phyloP scores from a whole-genome alignment of 2,113 vertebrate genomes.

The Pavo muticus region DNA sequence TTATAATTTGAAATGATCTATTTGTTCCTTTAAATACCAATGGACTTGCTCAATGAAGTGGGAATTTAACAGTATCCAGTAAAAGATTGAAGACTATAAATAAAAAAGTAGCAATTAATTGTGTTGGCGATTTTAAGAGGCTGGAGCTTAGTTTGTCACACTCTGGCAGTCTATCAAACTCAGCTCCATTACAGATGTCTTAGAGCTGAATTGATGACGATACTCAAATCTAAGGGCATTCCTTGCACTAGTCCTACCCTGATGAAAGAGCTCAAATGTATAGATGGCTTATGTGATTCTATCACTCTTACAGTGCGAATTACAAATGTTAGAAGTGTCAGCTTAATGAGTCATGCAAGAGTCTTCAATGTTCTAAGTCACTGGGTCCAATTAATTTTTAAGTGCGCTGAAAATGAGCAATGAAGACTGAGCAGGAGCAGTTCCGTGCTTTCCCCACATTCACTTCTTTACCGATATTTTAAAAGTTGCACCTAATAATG shows the following conservation, averaged over 20 bases:
- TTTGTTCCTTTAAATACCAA: conserved; percentile 65
- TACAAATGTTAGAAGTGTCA: conserved; percentile 78
- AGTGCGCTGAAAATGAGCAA: conserved; percentile 67
- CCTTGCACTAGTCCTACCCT: conserved; percentile 19
- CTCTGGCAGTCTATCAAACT: conserved; percentile 70
- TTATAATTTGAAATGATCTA: conserved; percentile 75
- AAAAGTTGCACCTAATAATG: conserved; percentile 33
- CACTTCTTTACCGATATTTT: conserved; percentile 23
- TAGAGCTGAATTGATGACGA: conserved; percentile 73
- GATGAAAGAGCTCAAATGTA: conserved; percentile 68
- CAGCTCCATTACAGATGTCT: conserved; percentile 75
- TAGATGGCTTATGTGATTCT: conserved; percentile 70
- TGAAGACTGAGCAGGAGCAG: conserved; percentile 31
- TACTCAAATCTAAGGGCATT: conserved; percentile 55
- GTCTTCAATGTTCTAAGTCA: conserved; percentile 70
- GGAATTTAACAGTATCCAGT: conserved; percentile 75
- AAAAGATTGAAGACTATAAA: conserved; percentile 76
- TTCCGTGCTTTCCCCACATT: neutral
- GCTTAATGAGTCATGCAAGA: conserved; percentile 83
- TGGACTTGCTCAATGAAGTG: conserved; percentile 57
- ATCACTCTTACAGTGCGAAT: conserved; percentile 69
- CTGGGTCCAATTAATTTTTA: conserved; percentile 74
- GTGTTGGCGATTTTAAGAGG: conserved; percentile 60
- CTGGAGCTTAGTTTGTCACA: conserved; percentile 51
- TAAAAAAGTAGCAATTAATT: conserved; percentile 77